phyloP scores from a whole-genome alignment of 2,797 vertebrate genomes.

The Triplophysa bombifrons region DNA sequence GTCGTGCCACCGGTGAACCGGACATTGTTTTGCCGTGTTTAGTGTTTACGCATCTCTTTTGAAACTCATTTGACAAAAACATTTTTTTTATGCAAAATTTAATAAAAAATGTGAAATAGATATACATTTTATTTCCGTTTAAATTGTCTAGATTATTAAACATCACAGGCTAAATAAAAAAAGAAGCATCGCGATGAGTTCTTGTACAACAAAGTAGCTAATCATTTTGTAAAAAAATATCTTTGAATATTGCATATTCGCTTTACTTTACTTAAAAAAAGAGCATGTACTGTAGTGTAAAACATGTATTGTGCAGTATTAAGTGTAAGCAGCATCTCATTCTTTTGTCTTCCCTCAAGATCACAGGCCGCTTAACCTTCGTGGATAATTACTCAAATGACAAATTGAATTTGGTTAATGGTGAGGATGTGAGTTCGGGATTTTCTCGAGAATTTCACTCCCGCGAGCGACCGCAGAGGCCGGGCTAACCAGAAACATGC shows the following conservation, averaged over 20 bases:
- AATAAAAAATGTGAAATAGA: neutral
- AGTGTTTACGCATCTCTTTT: neutral
- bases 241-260: neutral
- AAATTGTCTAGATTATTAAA: too few relatives aligned
- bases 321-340: neutral
- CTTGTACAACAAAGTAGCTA: neutral
- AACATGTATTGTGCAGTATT: neutral
- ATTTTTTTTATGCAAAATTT: neutral
- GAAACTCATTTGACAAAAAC: neutral
- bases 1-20: neutral
- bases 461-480: slow-evolving; percentile 47
- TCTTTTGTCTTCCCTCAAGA: slow-evolving; percentile 24
- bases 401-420: slow-evolving; percentile 54
- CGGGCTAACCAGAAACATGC: slow-evolving; percentile 60
- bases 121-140: too few relatives aligned
- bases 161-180: too few relatives aligned
- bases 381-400: slow-evolving; percentile 48
- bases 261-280: neutral
- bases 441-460: slow-evolving; percentile 53
- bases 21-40: neutral
- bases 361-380: slow-evolving; percentile 12
- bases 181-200: too few relatives aligned
- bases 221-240: neutral
- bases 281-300: neutral
- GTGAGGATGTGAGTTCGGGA: slow-evolving; percentile 62